Evolutionary conservation across 1,140 invertebrate genomes (phyloP), one percentile per base, ranked within the genome.

Genomic region (Drosophila rufa): DNA sequence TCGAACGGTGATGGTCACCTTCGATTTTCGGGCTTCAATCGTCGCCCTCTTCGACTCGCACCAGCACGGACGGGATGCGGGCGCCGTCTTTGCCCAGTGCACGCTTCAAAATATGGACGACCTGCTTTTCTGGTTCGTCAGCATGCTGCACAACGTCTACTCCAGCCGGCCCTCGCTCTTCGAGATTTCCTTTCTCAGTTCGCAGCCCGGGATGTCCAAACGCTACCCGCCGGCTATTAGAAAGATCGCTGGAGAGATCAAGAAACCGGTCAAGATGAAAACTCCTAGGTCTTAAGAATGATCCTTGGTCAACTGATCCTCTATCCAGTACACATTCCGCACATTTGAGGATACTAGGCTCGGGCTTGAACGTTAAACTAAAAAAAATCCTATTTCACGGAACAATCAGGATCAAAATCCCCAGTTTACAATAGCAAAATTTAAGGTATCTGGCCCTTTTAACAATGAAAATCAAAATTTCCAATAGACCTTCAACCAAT

Each of bases 11-110:
- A 81, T 90, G 74, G 79, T 92, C 19, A 83, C 90, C 55, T 90
- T 92, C 43, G 91, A 92, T 42, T 87, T 92, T 57, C 87, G 82
- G 11, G 71, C 75, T 51, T 79, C 80, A 3, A 81, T 92, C 22
- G 78, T 92, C 4, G 89, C 84, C 11, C 79, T 92, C 36, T 92
- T 92, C 53, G 91, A 92, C 51, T 92, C 91, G 2, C 91, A 92
- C 65, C 87, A 92, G 40, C 91, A 92, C 77, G 91, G 91, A 3
- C 79, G 84, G 5, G 80, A 84, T 61, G 87, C 91, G 9, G 91
- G 91, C 7, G 91, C 91, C 27, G 84, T 92, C 3, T 87, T 92
- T 38, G 91, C 91, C 40, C 87, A 91, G 67, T 83, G 84, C 55
- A 86, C 79, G 19, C 70, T 92, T 12, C 53, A 79, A 12, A 76